Evolutionary conservation across 2,797 vertebrate genomes (phyloP), one percentile per base, ranked within the genome.

Genomic region (Peromyscus eremicus): DNA sequence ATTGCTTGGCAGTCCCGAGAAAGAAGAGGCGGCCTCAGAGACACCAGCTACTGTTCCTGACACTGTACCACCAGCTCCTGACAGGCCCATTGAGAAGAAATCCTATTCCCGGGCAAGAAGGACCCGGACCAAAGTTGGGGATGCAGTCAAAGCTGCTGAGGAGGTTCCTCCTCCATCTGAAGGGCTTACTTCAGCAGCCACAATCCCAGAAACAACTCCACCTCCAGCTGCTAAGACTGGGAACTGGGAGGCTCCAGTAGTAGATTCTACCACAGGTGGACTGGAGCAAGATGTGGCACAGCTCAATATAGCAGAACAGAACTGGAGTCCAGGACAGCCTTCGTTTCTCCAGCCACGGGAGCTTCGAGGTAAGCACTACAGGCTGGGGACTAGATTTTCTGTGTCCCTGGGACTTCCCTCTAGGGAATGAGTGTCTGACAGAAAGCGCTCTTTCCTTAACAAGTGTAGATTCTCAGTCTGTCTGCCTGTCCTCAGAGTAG

Each of bases 51-150:
- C 95, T 0, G 97, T 97, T 64, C 87, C 98, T 0, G 98, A 98
- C 0, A 32, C 96, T 2, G 93, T 87, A 0, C 98, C 98, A 82
- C 98, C 98, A 0, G 98, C 98, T 0, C 98, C 99, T 0, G 99
- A 99, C 98, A 99, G 99, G 93, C 99, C 99, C 0, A 96, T 99
- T 5, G 99, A 99, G 97, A 99, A 99, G 97, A 99, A 99, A 94
- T 99, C 99, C 1, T 99, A 99, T 96, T 99, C 99, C 0, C 99
- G 99, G 92, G 99, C 99, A 10, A 99, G 99, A 96, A 99, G 99
- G 98, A 99, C 99, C 97, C 99, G 99, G 85, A 98, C 99, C 46
- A 99, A 99, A 90, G 99, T 99, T 5, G 98, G 99, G 0, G 99
- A 99, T 37, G 97, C 99, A 0, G 99, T 98, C 98, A 99, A 99